Percentiles rank a stretch among this genome's conserved stretches.
These are phyloP conservation scores for Struthidea cinerea DNA, from an alignment of 2,113 vertebrate species.

Conservation along the genomic window DNA sequence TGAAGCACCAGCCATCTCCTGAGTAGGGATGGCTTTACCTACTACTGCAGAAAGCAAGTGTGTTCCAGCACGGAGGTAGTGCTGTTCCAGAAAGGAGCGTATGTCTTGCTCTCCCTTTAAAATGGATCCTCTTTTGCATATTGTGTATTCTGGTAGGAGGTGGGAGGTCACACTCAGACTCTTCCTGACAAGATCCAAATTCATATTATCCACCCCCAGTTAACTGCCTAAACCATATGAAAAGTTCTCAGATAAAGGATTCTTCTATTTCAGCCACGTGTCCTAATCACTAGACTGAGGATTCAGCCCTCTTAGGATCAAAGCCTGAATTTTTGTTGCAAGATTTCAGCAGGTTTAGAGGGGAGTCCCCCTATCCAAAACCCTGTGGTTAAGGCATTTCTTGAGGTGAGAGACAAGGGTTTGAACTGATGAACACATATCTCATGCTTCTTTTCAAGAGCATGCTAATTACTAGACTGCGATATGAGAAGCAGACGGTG, in stretches of 20 bases:
- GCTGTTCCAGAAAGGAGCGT: not conserved
- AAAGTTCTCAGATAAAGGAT: not conserved
- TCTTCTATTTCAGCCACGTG: not conserved
- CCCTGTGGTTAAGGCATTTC: not conserved
- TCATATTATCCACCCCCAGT: conserved; percentile 2
- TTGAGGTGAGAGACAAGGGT: conserved; percentile 20
- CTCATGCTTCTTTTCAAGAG: not conserved
- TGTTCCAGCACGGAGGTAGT: not conserved
- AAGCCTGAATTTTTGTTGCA: not conserved
- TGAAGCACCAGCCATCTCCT: not conserved
- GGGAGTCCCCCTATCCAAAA: conserved; percentile 2
- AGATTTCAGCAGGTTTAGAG: not conserved
- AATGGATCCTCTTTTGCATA: conserved; percentile 36
- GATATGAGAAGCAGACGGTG: not conserved
- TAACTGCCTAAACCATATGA: conserved; percentile 7
- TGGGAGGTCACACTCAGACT: conserved; percentile 36
- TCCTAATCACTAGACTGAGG: not conserved
- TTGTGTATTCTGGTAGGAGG: conserved; percentile 41
- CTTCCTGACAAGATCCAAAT: conserved; percentile 32
- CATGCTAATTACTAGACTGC: not conserved
- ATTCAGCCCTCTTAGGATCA: not conserved
- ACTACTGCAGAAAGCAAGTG: not conserved
- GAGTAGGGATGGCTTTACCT: not conserved
- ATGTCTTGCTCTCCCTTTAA: conserved; percentile 13
- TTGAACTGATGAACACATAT: not conserved